These are phyloP conservation scores for Lumbricus terrestris DNA, from an alignment of 2,888 invertebrate genomes.

Conservation along the genomic window DNA sequence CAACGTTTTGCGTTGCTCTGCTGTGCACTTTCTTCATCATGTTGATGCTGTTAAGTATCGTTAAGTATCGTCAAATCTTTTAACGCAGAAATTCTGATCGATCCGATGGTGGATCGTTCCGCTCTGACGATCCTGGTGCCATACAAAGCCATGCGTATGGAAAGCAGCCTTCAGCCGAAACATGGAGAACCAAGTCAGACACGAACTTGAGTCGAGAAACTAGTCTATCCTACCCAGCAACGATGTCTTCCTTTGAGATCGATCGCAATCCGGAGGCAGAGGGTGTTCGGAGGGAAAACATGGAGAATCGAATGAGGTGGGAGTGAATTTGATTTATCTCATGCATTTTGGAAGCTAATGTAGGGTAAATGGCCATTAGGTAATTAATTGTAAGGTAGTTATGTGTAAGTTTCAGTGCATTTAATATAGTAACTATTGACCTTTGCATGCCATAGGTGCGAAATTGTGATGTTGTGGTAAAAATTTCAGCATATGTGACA, in stretches of 20 bases:
- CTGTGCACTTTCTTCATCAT: no score
- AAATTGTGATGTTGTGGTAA: no score
- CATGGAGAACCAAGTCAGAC: not conserved
- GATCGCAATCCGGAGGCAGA: slow-evolving; percentile 4
- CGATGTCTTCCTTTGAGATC: not conserved
- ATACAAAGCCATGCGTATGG: not conserved
- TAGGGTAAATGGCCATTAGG: not conserved
- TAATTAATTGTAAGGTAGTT: not conserved
- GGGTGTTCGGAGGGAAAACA: not conserved
- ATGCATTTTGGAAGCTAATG: not conserved
- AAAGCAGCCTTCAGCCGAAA: not conserved
- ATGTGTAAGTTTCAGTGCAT: not conserved
- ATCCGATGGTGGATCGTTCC: not conserved
- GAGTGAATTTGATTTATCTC: not conserved
- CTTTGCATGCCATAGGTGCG: no score
- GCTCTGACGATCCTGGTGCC: not conserved
- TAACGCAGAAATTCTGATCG: not conserved
- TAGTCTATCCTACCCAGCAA: not conserved
- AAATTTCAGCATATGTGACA: no score
- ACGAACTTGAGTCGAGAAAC: not conserved
- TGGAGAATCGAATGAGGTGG: not conserved
- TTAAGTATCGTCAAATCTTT: not conserved
- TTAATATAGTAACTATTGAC: not conserved
- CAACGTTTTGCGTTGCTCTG: no score
- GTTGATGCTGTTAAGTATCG: no score